Conservation (phyloP, 2,113 vertebrate genomes). For the Chaetura pelagica region DNA sequence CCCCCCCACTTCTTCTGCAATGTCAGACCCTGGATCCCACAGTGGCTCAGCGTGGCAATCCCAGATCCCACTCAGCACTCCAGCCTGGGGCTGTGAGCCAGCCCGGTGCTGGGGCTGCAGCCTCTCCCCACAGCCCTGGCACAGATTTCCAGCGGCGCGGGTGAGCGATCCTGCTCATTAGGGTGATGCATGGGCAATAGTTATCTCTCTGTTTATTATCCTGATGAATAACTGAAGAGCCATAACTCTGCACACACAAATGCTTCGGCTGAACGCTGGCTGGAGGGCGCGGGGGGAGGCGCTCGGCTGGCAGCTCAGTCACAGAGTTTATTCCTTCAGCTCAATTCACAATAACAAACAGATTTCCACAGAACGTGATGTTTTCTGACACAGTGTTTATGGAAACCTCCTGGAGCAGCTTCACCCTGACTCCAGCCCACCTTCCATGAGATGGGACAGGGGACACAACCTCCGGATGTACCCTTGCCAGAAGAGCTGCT, state of each 20-base stretch:
- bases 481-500: background rate
- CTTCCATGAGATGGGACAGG: background rate
- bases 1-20: background rate
- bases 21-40: accelerated
- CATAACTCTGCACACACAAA: background rate
- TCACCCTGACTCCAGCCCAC: background rate
- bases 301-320: background rate
- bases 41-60: accelerated
- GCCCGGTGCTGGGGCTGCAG: accelerated
- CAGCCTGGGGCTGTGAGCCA: too few relatives aligned
- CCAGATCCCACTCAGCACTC: too few relatives aligned
- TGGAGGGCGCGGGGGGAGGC: background rate
- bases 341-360: background rate
- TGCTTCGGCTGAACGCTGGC: background rate
- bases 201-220: constrained; percentile 1
- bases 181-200: background rate
- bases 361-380: background rate
- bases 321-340: background rate
- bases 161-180: background rate
- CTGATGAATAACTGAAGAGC: background rate
- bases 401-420: background rate
- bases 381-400: background rate
- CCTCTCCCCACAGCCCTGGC: accelerated
- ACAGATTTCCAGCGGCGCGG: accelerated
- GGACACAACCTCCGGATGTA: background rate